These are phyloP conservation scores for Ceriagrion tenellum DNA, from an alignment of 2,888 invertebrate species.

Conservation along the genomic window DNA sequence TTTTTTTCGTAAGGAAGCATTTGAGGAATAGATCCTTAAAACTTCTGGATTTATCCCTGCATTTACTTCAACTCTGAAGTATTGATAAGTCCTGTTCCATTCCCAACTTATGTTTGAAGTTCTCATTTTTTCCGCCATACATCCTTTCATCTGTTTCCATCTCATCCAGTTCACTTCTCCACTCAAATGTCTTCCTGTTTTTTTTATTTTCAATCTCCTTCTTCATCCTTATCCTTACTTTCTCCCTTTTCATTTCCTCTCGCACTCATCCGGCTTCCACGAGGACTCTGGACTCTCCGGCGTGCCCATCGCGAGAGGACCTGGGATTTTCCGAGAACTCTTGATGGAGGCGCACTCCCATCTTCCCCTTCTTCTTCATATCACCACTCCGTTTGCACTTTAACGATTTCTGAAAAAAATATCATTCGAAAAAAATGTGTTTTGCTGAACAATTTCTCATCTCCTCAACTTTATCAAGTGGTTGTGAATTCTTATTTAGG, in stretches of 20 bases:
- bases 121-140: neutral
- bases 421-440: neutral
- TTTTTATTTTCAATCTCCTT: neutral
- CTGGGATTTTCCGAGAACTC: neutral
- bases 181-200: neutral
- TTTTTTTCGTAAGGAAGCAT: too few relatives aligned
- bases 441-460: neutral
- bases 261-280: neutral
- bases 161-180: neutral
- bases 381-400: neutral
- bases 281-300: neutral
- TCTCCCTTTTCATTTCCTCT: conserved; percentile 1
- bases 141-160: neutral
- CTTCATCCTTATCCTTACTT: neutral
- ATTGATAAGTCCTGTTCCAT: neutral
- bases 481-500: neutral
- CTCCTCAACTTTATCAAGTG: neutral
- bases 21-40: too few relatives aligned
- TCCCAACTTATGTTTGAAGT: neutral
- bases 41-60: neutral
- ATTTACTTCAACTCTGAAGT: neutral
- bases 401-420: neutral
- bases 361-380: neutral
- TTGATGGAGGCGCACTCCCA: neutral
- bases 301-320: neutral